Percentiles rank a stretch among this genome's conserved stretches.
Evolutionary conservation across 2,888 invertebrate genomes (phyloP).

Genomic region (Toxonevra muliebris): DNA sequence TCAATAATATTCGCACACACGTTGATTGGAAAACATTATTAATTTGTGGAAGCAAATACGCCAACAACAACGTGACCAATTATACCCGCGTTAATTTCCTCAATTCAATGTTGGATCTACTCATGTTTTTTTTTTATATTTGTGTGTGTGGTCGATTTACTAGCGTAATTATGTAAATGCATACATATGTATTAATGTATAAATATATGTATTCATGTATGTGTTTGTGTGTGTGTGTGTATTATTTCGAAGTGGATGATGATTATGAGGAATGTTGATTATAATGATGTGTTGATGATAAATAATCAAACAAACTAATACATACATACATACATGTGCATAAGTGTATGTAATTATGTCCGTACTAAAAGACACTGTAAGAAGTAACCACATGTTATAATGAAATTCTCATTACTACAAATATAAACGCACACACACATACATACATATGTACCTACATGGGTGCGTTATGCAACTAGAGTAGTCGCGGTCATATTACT

Average conservation of each 20-base stretch:
- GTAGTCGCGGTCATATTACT: neutral
- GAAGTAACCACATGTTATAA: constrained; percentile 4
- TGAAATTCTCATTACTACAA: neutral
- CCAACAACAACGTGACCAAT: too few relatives aligned
- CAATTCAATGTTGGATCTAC: too few relatives aligned
- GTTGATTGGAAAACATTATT: too few relatives aligned
- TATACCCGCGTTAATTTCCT: too few relatives aligned
- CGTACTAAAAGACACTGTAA: neutral
- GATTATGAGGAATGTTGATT: neutral
- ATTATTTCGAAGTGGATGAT: neutral
- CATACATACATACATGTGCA: neutral
- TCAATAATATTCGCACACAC: too few relatives aligned
- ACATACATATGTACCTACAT: neutral
- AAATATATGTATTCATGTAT: neutral
- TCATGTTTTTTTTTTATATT: too few relatives aligned
- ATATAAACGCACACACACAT: constrained; percentile 5
- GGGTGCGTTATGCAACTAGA: neutral
- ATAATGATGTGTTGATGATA: neutral
- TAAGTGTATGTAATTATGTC: neutral
- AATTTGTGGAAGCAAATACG: too few relatives aligned
- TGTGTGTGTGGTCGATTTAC: too few relatives aligned
- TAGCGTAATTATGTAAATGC: too few relatives aligned
- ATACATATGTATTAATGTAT: neutral
- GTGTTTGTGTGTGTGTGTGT: neutral
- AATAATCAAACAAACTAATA: neutral